Evolutionary conservation across 2,888 invertebrate species (phyloP), one percentile per base, ranked within the genome.

Genomic region (Hermodice carunculata): DNA sequence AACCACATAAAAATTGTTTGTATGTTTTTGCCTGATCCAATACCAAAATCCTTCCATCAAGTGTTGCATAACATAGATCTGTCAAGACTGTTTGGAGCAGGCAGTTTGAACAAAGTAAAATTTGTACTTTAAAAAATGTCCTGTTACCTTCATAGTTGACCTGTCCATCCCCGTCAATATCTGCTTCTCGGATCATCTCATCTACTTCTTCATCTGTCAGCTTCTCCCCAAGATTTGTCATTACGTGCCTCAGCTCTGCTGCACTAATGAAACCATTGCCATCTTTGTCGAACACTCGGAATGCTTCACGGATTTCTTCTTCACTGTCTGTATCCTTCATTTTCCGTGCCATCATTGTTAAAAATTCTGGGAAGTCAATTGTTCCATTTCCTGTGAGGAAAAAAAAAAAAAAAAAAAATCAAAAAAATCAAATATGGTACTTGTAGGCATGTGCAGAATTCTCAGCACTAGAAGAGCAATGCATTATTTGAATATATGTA

Each of bases 261-360:
- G 96, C 97, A 76, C 95, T 95, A 88, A 98, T 98, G 90, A 96
- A 98, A 82, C 98, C 98, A 88, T 98, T 97, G 87, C 97, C 97
- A 89, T 98, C 98, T 61, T 98, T 97, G 90, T 98, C 98, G 89
- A 98, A 98, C 81, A 86, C 97, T 89, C 97, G 93, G 93, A 98
- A 95, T 80, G 98, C 98, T 89, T 98, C 98, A 88, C 96, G 92
- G 88, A 98, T 96, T 89, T 98, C 98, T 89, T 97, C 96, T 91
- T 96, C 96, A 78, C 96, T 96, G 90, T 98, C 97, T 78, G 97
- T 97, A 90, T 98, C 97, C 2, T 52, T 43, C 96, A 98, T 97
- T 91, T 98, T 98, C 86, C 97, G 92, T 85, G 98, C 97, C 97
- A 98, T 98, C 96, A 98, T 98, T 87, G 97, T 97, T 85, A 98